These are phyloP conservation scores for Hirudo medicinalis DNA, from an alignment of 1,140 invertebrate genomes.

Conservation along the genomic window DNA sequence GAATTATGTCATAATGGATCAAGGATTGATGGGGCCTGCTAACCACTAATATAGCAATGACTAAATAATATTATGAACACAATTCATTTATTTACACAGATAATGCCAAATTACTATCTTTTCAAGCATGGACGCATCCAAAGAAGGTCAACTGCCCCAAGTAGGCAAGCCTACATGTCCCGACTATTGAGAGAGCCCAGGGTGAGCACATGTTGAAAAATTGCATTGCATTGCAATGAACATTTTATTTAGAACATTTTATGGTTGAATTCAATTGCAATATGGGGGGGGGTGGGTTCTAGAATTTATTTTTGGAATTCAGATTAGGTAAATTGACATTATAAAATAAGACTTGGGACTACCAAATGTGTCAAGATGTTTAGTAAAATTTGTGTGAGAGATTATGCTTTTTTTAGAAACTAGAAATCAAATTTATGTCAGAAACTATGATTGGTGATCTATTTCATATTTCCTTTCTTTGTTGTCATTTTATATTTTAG, in stretches of 20 bases:
- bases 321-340: too few relatives aligned
- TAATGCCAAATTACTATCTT: conserved; percentile 3
- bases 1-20: not conserved
- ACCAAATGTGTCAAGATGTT: too few relatives aligned
- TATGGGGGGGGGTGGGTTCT: not conserved
- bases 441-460: too few relatives aligned
- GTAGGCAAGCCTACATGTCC: not conserved
- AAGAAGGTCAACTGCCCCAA: not conserved
- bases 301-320: not conserved
- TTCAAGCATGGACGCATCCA: not conserved
- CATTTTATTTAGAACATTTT: not conserved
- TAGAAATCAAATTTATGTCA: too few relatives aligned
- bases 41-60: too few relatives aligned
- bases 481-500: too few relatives aligned
- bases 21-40: too few relatives aligned
- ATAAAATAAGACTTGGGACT: too few relatives aligned
- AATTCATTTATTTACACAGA: not conserved
- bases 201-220: not conserved
- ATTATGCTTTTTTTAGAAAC: too few relatives aligned
- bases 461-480: too few relatives aligned
- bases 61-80: not conserved
- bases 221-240: too few relatives aligned
- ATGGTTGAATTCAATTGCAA: not conserved
- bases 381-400: too few relatives aligned
- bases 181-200: not conserved